Conservation (phyloP, 2,797 vertebrate species). For the Microtus agrestis region DNA sequence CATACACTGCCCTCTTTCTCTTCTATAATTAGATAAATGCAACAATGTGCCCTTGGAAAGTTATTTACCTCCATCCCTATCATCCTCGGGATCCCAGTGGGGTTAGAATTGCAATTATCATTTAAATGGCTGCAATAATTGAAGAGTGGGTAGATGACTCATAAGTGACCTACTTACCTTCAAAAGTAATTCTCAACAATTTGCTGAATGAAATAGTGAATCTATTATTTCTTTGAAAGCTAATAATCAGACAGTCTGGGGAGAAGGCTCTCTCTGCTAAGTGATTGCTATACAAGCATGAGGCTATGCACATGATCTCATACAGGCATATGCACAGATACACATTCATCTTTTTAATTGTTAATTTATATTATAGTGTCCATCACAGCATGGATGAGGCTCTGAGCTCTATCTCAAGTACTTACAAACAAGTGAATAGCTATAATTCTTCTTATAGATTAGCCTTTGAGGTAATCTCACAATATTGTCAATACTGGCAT, state of each 20-base stretch:
- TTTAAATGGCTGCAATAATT: slow-evolving; percentile 28
- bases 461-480: not conserved
- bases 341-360: not conserved
- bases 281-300: not conserved
- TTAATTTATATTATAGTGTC: not conserved
- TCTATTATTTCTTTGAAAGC: slow-evolving; percentile 30
- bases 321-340: not conserved
- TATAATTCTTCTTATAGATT: slow-evolving; percentile 10
- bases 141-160: not conserved
- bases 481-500: not conserved
- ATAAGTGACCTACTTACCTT: slow-evolving; percentile 40
- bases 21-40: not conserved
- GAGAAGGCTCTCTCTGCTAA: not conserved
- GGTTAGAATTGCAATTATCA: slow-evolving; percentile 13
- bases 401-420: not conserved
- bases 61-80: not conserved
- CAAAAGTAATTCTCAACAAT: slow-evolving; percentile 15
- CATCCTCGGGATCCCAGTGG: not conserved
- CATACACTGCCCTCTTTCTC: not conserved
- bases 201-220: not conserved
- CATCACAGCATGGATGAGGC: not conserved
- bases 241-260: not conserved
- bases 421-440: not conserved
- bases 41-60: not conserved
- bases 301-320: not conserved